These are phyloP conservation scores for Styela plicata DNA, from an alignment of 23 tunicate genomes.

Conservation along the genomic window DNA sequence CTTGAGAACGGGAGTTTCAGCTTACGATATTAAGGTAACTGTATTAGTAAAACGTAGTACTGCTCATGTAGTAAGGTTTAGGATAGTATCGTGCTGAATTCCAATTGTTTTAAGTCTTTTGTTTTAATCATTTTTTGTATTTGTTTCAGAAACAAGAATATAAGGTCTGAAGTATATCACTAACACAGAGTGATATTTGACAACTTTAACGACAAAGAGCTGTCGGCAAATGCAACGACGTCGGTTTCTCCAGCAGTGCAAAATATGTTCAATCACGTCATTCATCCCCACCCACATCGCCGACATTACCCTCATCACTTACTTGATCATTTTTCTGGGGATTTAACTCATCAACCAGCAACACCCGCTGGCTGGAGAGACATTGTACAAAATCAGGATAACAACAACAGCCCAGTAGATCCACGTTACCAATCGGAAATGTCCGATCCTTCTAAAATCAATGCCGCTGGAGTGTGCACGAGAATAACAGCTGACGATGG, in stretches of 20 bases:
- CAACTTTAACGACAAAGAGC: too few species aligned
- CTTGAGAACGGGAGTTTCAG: too few species aligned
- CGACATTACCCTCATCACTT: slow-evolving; percentile 73
- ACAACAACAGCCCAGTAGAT: background rate
- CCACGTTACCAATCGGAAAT: background rate
- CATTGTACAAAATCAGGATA: background rate
- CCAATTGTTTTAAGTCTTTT: too few species aligned
- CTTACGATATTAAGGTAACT: too few species aligned
- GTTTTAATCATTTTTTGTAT: too few species aligned
- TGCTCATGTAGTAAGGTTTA: too few species aligned
- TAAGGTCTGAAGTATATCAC: too few species aligned
- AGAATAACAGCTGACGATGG: background rate
- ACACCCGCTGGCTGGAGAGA: background rate
- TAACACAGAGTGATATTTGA: too few species aligned
- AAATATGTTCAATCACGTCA: slow-evolving; percentile 29
- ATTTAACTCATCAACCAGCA: background rate
- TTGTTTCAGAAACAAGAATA: too few species aligned
- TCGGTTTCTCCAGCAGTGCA: background rate
- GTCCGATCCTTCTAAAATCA: background rate
- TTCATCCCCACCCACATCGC: slow-evolving; percentile 78
- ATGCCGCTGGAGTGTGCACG: background rate
- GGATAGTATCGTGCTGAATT: too few species aligned
- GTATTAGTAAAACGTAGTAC: too few species aligned
- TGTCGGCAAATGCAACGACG: too few species aligned
- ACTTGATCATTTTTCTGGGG: slow-evolving; percentile 55